Conservation (phyloP, 2,797 vertebrate species). For the Parauchenoglanis ngamensis region DNA sequence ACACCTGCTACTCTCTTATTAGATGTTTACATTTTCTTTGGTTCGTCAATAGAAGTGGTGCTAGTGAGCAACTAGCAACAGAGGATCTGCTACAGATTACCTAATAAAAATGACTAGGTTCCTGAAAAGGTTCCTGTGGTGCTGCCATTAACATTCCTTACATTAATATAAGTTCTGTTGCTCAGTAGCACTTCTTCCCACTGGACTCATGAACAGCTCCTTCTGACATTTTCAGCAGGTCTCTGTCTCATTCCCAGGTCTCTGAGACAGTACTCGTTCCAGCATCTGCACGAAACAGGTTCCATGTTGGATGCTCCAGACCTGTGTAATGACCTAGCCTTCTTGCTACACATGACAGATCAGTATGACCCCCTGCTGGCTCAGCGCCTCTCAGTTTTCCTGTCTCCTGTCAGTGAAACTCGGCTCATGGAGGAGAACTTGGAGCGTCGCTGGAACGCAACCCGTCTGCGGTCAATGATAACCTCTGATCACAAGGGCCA, state of each 20-base stretch:
- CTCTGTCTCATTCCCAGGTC: conserved; percentile 60
- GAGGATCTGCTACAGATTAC: background rate
- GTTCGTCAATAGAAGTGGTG: background rate
- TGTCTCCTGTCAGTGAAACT: conserved; percentile 80
- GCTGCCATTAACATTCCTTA: background rate
- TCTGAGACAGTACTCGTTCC: conserved; percentile 78
- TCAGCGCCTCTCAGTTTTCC: conserved; percentile 78
- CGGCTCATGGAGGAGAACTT: conserved; percentile 73
- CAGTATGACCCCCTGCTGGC: conserved; percentile 80
- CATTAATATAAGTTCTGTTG: conserved; percentile 8
- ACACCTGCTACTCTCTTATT: background rate
- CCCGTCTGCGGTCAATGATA: conserved; percentile 68
- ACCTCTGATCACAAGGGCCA: conserved; percentile 66
- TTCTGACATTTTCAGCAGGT: conserved; percentile 2
- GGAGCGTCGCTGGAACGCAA: conserved; percentile 71
- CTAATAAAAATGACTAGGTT: background rate
- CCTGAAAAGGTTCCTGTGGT: background rate
- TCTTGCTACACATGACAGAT: conserved; percentile 83
- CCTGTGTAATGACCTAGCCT: conserved; percentile 81
- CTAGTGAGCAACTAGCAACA: background rate
- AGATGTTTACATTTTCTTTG: background rate
- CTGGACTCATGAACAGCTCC: background rate
- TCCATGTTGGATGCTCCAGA: conserved; percentile 75
- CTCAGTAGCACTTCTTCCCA: background rate
- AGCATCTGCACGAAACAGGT: conserved; percentile 64